phyloP scores from a whole-genome alignment of 2,113 vertebrate species.

The Myotis davidii region DNA sequence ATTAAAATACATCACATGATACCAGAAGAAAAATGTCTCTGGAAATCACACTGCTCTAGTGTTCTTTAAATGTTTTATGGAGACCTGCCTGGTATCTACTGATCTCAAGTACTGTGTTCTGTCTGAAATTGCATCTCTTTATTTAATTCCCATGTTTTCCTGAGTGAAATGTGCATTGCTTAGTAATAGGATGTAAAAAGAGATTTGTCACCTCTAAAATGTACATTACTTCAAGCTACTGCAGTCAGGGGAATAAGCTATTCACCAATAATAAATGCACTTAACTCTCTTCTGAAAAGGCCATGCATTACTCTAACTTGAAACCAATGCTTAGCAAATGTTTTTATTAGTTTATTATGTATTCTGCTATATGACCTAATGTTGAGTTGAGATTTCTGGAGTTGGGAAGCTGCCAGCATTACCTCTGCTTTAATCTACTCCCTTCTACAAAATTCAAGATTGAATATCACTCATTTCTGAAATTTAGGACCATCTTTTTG shows the following conservation, averaged over 20 bases:
- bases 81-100: not conserved
- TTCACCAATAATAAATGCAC: constrained; percentile 56
- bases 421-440: not conserved
- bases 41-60: not conserved
- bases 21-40: constrained; percentile 30
- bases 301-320: constrained; percentile 29
- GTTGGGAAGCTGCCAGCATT: not conserved
- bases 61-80: constrained; percentile 68
- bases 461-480: not conserved
- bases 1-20: constrained; percentile 54
- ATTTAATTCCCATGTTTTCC: constrained; percentile 61
- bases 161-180: constrained; percentile 58
- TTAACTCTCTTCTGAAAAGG: constrained; percentile 58
- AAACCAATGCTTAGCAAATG: constrained; percentile 38
- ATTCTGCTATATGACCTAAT: not conserved
- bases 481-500: not conserved
- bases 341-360: constrained; percentile 41
- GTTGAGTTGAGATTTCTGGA: constrained; percentile 3
- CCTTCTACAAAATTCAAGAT: not conserved
- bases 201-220: constrained; percentile 60
- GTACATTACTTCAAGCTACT: constrained; percentile 25
- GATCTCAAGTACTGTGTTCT: constrained; percentile 38
- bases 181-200: constrained; percentile 68
- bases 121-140: constrained; percentile 72
- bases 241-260: constrained; percentile 22